A percentile compares a stretch with the other conserved stretches of the same genome.
phyloP scores from a whole-genome alignment of 2,888 invertebrate genomes.

The Agriotes lineatus region DNA sequence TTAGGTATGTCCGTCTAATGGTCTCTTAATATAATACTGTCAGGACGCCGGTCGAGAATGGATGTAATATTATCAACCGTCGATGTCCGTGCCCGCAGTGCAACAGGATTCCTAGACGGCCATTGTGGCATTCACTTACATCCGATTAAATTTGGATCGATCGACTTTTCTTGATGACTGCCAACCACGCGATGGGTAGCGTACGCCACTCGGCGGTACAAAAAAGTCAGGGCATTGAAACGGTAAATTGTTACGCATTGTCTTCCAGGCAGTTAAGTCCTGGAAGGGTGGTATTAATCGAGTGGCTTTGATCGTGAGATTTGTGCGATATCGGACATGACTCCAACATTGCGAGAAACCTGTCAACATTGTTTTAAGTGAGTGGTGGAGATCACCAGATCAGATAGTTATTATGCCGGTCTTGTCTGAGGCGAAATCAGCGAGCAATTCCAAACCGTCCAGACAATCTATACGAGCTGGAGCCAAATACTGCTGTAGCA shows the following conservation, averaged over 20 bases:
- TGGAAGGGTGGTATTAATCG: too few species aligned
- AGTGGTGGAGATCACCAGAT: neutral
- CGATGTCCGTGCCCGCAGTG: slow-evolving; percentile 34
- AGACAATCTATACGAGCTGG: slow-evolving; percentile 18
- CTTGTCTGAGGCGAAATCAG: slow-evolving; percentile 10
- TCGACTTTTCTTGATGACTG: slow-evolving; percentile 32
- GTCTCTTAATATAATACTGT: slow-evolving; percentile 27
- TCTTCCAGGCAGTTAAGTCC: too few species aligned
- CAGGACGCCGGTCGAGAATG: slow-evolving; percentile 23
- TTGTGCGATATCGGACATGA: neutral
- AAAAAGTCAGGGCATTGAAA: too few species aligned
- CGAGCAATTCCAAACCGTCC: slow-evolving; percentile 7
- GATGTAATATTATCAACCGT: slow-evolving; percentile 48
- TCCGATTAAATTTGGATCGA: slow-evolving; percentile 52
- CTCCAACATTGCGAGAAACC: neutral
- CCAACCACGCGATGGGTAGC: slow-evolving; percentile 16
- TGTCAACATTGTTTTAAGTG: neutral
- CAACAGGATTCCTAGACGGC: slow-evolving; percentile 36
- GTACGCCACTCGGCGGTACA: too few species aligned
- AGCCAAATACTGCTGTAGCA: slow-evolving; percentile 28
- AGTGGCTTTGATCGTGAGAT: too few species aligned
- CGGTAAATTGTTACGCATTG: too few species aligned
- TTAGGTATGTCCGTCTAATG: slow-evolving; percentile 25
- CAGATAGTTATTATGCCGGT: neutral
- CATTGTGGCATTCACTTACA: slow-evolving; percentile 49